Evolutionary conservation across 2,888 invertebrate species (phyloP), one percentile per base, ranked within the genome.

Genomic region (Augiades crinisus): DNA sequence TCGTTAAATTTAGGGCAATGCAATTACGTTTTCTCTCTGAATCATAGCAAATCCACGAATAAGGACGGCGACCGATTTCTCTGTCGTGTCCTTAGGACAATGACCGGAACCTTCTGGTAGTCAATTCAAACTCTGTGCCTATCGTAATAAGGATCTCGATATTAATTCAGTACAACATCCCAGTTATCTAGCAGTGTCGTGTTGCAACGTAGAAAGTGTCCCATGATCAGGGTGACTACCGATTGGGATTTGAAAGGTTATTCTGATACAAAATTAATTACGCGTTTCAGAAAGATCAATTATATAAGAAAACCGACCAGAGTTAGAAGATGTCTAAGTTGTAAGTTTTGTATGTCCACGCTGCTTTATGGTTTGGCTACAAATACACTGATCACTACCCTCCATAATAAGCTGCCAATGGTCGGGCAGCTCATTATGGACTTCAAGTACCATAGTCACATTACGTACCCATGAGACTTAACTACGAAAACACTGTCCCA

Each of bases 181-280:
- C 36, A 33, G 75, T 72, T 78, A 77, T 75, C 75, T 75, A 64
- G 67, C 69, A 67, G 68, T 66, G 67, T 65, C 69, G 68, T 72
- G 72, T 68, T 68, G 66, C 63, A 62, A 44, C 65, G 70, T 81
- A 82, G 81, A 84, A 82, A 83, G 84, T 84, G 83, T 82, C 80
- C 75, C 78, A 71, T 68, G 62, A 36, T 55, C 70, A 67, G 67
- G 67, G 73, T 70, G 70, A 57, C 74, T 58, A 67, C 58, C 53
- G 47, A 27, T 51, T 60, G 63, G 33, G 30, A 47, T 49, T 45
- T 59, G 53, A 10, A 27, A 17, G 24, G 24, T 24, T 8, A 24
- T 2, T 36, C 19, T 12, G n/a, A n/a, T n/a, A n/a, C n/a, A n/a
- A n/a, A n/a, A n/a, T n/a, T n/a, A n/a, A n/a, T n/a, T n/a, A n/a